Evolutionary conservation across 2,888 invertebrate species (phyloP).

Genomic region (Sussaba pulchella): DNA sequence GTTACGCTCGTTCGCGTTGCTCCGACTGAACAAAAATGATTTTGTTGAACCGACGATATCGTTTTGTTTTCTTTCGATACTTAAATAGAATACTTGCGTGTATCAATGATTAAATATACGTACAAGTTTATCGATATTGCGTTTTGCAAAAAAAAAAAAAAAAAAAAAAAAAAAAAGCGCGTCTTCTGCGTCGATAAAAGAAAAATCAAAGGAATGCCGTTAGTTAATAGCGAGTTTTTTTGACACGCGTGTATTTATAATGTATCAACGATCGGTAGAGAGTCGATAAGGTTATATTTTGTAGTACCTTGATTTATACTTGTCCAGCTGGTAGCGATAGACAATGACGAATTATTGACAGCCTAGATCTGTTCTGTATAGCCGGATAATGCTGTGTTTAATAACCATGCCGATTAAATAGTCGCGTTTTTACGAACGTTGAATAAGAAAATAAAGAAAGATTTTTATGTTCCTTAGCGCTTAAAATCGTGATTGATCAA

Average conservation of each 20-base stretch:
- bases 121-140: too few relatives aligned
- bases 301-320: slow-evolving; percentile 71
- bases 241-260: slow-evolving; percentile 62
- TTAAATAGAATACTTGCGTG: slow-evolving; percentile 26
- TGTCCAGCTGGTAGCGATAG: slow-evolving; percentile 61
- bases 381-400: too few relatives aligned
- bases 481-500: slow-evolving; percentile 39
- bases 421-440: too few relatives aligned
- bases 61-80: slow-evolving; percentile 59
- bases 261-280: slow-evolving; percentile 59
- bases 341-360: slow-evolving; percentile 52
- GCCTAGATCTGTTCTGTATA: too few relatives aligned
- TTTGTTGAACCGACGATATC: slow-evolving; percentile 48
- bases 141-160: too few relatives aligned
- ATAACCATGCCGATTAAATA: too few relatives aligned
- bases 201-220: slow-evolving; percentile 52
- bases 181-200: slow-evolving; percentile 10
- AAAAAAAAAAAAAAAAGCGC: neutral
- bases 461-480: slow-evolving; percentile 55
- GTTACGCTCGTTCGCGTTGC: slow-evolving; percentile 34
- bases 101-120: slow-evolving; percentile 13
- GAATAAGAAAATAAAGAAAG: too few relatives aligned
- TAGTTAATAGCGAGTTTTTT: slow-evolving; percentile 58
- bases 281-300: slow-evolving; percentile 66
- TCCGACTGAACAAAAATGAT: slow-evolving; percentile 16